Percentiles rank a stretch among this genome's conserved stretches.
Evolutionary conservation across 1,140 invertebrate genomes (phyloP).

Genomic region (Cotesia chilonis): DNA sequence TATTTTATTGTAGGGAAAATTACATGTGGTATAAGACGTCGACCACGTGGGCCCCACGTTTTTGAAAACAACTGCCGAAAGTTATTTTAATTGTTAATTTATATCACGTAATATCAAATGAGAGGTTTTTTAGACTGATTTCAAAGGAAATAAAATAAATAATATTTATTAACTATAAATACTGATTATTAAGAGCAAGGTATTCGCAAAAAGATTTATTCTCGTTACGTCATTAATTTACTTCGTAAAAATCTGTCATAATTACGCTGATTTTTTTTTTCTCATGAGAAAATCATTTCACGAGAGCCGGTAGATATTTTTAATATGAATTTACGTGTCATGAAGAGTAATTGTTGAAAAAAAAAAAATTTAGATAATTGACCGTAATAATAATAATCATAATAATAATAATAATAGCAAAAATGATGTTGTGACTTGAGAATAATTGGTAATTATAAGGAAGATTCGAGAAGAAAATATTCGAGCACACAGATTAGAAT

Average conservation of each 20-base stretch:
- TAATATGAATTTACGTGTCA: no score
- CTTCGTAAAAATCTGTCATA: no score
- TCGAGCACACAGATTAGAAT: neutral
- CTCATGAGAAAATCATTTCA: no score
- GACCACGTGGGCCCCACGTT: conserved; percentile 34
- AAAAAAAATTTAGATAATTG: no score
- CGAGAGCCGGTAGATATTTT: no score
- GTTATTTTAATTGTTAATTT: neutral
- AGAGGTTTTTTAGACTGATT: conserved; percentile 7
- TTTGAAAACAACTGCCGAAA: conserved; percentile 30
- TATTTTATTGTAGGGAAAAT: conserved; percentile 21
- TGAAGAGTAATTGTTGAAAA: no score
- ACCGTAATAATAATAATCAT: no score
- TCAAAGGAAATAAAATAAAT: conserved; percentile 4
- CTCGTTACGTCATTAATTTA: no score
- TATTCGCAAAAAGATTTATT: no score
- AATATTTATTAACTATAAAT: neutral
- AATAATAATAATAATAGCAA: no score
- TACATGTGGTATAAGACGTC: conserved; percentile 23
- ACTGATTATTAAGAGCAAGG: neutral
- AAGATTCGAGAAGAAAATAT: neutral
- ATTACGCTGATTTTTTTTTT: no score
- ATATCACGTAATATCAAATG: neutral
- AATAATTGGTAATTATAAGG: neutral
- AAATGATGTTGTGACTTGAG: no score